Evolutionary conservation across 1,140 invertebrate species (phyloP).

Genomic region (Psilanteris sp.): DNA sequence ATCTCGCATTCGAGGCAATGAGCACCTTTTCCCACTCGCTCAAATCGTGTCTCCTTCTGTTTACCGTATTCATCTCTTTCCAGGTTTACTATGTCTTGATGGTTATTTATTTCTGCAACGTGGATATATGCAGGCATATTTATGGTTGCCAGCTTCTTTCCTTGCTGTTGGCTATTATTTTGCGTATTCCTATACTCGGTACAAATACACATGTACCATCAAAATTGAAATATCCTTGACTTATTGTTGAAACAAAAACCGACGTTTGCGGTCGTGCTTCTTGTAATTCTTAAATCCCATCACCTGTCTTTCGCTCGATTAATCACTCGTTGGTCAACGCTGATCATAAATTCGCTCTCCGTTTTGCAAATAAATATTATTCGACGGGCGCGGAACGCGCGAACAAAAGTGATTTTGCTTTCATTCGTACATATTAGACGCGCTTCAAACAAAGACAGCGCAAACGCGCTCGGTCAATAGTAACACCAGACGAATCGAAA

Average conservation of each 20-base stretch:
- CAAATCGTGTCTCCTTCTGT: slow-evolving; percentile 55
- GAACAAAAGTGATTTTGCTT: too few species aligned
- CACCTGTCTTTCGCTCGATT: too few species aligned
- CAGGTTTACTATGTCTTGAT: slow-evolving; percentile 55
- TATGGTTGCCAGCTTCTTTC: slow-evolving; percentile 42
- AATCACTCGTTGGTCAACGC: too few species aligned
- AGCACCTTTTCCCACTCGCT: slow-evolving; percentile 47
- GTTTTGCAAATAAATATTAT: too few species aligned
- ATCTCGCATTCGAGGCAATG: slow-evolving; percentile 60
- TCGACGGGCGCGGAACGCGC: too few species aligned
- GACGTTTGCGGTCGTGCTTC: slow-evolving; percentile 11
- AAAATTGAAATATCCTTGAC: slow-evolving; percentile 51
- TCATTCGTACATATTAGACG: too few species aligned
- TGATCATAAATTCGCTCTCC: too few species aligned
- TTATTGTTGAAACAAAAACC: slow-evolving; percentile 47
- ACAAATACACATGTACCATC: slow-evolving; percentile 48
- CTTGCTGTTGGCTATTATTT: slow-evolving; percentile 53
- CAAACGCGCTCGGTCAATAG: slow-evolving; percentile 4
- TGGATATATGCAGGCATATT: slow-evolving; percentile 47
- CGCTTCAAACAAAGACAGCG: slow-evolving; percentile 10
- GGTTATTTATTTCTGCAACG: slow-evolving; percentile 50
- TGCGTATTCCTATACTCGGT: slow-evolving; percentile 34
- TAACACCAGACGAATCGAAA: slow-evolving; percentile 2
- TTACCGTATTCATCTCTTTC: slow-evolving; percentile 59
- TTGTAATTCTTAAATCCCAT: too few species aligned